Conservation (phyloP, 2,797 vertebrate species). For the Diplodus sargus region DNA sequence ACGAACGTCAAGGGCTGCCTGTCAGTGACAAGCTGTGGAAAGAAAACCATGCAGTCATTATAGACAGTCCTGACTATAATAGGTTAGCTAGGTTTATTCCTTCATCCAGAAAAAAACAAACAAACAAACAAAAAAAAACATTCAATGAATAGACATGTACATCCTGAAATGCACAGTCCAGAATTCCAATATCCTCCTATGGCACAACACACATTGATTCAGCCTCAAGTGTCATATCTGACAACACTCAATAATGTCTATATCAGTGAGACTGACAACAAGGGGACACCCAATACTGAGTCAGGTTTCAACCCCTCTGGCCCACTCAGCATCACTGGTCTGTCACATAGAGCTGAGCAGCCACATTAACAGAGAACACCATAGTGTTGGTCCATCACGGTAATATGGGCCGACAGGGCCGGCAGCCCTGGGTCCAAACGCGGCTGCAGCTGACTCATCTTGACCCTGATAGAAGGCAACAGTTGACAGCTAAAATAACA, state of each 20-base stretch:
- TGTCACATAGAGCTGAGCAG: slow-evolving; percentile 36
- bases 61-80: not conserved
- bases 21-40: slow-evolving; percentile 6
- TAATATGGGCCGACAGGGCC: slow-evolving; percentile 65
- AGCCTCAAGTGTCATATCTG: slow-evolving; percentile 68
- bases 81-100: not conserved
- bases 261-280: slow-evolving; percentile 70
- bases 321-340: slow-evolving; percentile 63
- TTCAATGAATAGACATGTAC: not conserved
- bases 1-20: slow-evolving; percentile 15
- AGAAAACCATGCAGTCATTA: slow-evolving; percentile 3
- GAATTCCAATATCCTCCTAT: slow-evolving; percentile 33
- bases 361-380: slow-evolving; percentile 58
- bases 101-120: not conserved
- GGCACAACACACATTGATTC: slow-evolving; percentile 68
- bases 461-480: slow-evolving; percentile 70
- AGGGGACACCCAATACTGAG: slow-evolving; percentile 64
- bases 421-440: slow-evolving; percentile 48
- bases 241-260: slow-evolving; percentile 76
- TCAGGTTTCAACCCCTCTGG: slow-evolving; percentile 62
- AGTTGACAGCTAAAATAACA: slow-evolving; percentile 69
- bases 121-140: not conserved
- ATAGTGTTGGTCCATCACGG: slow-evolving; percentile 59
- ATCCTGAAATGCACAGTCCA: not conserved
- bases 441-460: slow-evolving; percentile 62